phyloP scores from a whole-genome alignment of 2,113 vertebrate species.

The Elephas maximus region DNA sequence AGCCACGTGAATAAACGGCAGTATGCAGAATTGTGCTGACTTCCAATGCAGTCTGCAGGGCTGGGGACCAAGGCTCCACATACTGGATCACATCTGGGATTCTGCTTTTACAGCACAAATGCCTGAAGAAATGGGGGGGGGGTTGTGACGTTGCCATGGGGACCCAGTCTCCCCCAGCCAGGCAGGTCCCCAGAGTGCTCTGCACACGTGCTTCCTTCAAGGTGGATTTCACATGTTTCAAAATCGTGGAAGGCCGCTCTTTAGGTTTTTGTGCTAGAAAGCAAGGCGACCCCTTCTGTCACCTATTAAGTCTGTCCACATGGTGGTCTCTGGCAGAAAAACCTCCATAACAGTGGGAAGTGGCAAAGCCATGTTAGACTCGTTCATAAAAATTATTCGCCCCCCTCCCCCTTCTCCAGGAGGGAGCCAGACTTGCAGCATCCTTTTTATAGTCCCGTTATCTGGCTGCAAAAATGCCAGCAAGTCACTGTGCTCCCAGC shows the following conservation, averaged over 20 bases:
- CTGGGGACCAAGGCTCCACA: conserved; percentile 40
- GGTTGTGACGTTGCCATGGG: conserved; percentile 69
- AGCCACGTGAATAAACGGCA: background rate
- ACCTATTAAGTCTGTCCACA: conserved; percentile 48
- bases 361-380: conserved; percentile 1
- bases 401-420: background rate
- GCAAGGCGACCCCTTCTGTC: background rate
- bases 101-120: conserved; percentile 70
- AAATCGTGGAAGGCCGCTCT: conserved; percentile 15
- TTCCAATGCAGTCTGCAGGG: conserved; percentile 73
- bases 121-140: conserved; percentile 48
- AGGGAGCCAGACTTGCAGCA: background rate
- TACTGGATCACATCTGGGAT: conserved; percentile 81
- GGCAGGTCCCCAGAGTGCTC: conserved; percentile 22
- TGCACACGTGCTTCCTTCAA: conserved; percentile 61
- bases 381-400: conserved; percentile 30
- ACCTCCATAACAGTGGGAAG: conserved; percentile 49
- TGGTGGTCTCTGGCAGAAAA: conserved; percentile 52
- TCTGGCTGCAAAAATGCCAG: conserved; percentile 49
- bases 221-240: conserved; percentile 48
- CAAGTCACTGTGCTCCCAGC: background rate
- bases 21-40: conserved; percentile 16
- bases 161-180: conserved; percentile 20
- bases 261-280: conserved; percentile 51
- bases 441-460: conserved; percentile 20